These are phyloP conservation scores for Serilophus lunatus DNA, from an alignment of 2,113 vertebrate genomes.

Conservation along the genomic window DNA sequence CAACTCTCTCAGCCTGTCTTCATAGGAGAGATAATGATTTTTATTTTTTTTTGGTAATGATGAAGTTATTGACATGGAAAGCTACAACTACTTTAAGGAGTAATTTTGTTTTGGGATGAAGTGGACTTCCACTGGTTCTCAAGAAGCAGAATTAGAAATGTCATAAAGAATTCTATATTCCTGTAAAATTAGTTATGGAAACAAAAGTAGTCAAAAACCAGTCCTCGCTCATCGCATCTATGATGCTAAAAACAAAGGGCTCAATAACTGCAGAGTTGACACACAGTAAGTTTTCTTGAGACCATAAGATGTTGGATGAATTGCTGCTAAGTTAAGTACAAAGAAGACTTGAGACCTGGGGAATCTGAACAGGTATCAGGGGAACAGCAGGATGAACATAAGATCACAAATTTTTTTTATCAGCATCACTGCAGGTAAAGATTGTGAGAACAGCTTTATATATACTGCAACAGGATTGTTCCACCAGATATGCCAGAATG, in stretches of 20 bases:
- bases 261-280: not conserved
- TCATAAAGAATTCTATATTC: not conserved
- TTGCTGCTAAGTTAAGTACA: not conserved
- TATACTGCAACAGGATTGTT: not conserved
- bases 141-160: not conserved
- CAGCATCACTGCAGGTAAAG: not conserved
- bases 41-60: not conserved
- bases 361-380: not conserved
- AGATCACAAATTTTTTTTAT: not conserved
- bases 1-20: not conserved
- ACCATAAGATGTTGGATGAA: not conserved
- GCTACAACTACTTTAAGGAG: not conserved
- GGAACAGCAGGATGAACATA: not conserved
- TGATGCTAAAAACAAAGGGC: not conserved
- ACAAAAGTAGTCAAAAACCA: not conserved
- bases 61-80: not conserved
- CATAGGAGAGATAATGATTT: not conserved
- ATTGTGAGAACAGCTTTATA: not conserved
- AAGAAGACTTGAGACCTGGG: not conserved
- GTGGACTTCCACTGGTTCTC: not conserved
- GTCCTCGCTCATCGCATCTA: not conserved
- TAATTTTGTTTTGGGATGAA: not conserved
- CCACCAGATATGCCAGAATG: not conserved
- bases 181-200: not conserved
- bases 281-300: not conserved